Conservation (phyloP, 2,888 invertebrate genomes). For the Dusona sp. region DNA sequence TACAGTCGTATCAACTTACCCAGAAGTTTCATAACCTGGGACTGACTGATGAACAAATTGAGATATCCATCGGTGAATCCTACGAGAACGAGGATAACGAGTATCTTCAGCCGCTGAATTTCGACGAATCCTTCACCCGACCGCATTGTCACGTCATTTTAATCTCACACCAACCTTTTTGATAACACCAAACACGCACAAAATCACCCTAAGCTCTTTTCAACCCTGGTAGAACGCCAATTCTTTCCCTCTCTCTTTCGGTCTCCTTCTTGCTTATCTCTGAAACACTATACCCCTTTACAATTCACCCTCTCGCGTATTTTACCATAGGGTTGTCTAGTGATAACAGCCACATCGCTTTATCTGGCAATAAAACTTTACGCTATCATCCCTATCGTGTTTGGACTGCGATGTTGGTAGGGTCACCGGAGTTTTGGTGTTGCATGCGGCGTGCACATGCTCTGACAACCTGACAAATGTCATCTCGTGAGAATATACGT, state of each 20-base stretch:
- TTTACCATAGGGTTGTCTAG: constrained; percentile 44
- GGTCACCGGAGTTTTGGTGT: constrained; percentile 43
- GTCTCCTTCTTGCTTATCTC: constrained; percentile 30
- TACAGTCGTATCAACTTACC: constrained; percentile 86
- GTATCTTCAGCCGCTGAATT: constrained; percentile 80
- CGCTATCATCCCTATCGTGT: constrained; percentile 55
- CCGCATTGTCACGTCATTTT: constrained; percentile 83
- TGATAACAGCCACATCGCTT: constrained; percentile 51
- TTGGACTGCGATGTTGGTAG: constrained; percentile 27
- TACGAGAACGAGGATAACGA: constrained; percentile 79
- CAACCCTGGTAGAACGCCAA: neutral
- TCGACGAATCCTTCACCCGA: constrained; percentile 82
- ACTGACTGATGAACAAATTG: constrained; percentile 92
- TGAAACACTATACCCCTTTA: constrained; percentile 18
- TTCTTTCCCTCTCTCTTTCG: neutral
- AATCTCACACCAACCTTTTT: constrained; percentile 41
- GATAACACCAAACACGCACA: constrained; percentile 44
- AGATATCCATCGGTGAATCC: constrained; percentile 88
- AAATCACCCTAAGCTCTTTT: constrained; percentile 40
- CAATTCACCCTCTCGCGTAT: constrained; percentile 24
- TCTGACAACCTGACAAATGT: constrained; percentile 58
- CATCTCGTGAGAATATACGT: constrained; percentile 43
- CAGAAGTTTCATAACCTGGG: constrained; percentile 92
- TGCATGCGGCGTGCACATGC: constrained; percentile 44
- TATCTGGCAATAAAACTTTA: constrained; percentile 48